Percentiles rank a stretch among this genome's conserved stretches.
Evolutionary conservation across 2,888 invertebrate species (phyloP).

Genomic region (Macrosoma leucophasiata): DNA sequence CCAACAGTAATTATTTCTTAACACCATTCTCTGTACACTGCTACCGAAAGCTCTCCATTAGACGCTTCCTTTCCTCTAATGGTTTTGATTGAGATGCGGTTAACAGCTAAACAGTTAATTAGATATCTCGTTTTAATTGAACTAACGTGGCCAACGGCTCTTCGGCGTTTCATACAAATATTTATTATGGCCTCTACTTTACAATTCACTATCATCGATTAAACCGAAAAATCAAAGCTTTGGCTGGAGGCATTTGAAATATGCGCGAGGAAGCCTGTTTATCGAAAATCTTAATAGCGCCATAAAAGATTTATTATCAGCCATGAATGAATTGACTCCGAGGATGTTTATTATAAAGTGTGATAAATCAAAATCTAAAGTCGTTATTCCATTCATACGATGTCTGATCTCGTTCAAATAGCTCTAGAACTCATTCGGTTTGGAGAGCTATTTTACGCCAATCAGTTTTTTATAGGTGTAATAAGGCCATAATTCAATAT

Average conservation of each 20-base stretch:
- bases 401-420: too few species aligned
- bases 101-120: conserved; percentile 44
- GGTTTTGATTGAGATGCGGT: conserved; percentile 57
- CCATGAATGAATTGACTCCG: conserved; percentile 29
- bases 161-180: conserved; percentile 19
- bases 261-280: conserved; percentile 15
- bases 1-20: conserved; percentile 69
- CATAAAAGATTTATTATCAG: conserved; percentile 33
- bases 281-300: conserved; percentile 29
- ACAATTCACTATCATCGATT: too few species aligned
- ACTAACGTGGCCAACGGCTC: conserved; percentile 12
- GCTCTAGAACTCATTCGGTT: too few species aligned
- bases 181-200: too few species aligned
- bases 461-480: conserved; percentile 2
- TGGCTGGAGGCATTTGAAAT: conserved; percentile 7
- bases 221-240: too few species aligned
- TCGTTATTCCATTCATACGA: conserved; percentile 29
- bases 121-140: conserved; percentile 37
- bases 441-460: too few species aligned
- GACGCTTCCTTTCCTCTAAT: conserved; percentile 50
- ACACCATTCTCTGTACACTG: conserved; percentile 57
- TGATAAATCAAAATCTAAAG: conserved; percentile 35
- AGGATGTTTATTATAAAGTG: conserved; percentile 30
- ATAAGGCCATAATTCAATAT: too few species aligned
- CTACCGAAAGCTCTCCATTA: conserved; percentile 60